phyloP scores from a whole-genome alignment of 2,888 invertebrate genomes.

The Lissocephala sabroskyi region DNA sequence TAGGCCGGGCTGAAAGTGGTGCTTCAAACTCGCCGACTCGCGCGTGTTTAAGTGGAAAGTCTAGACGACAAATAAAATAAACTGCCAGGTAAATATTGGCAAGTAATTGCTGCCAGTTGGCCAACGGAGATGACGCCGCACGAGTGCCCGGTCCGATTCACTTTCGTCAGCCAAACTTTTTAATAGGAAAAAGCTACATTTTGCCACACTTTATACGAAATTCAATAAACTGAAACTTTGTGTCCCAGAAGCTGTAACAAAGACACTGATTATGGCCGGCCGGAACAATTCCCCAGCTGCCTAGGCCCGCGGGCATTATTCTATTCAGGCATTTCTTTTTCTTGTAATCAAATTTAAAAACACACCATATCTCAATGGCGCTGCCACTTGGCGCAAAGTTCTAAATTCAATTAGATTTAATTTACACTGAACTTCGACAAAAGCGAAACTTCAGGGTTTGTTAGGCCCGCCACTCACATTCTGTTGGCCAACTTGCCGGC shows the following conservation, averaged over 20 bases:
- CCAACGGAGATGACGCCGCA: slow-evolving; percentile 8
- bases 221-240: too few species aligned
- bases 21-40: neutral
- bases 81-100: slow-evolving; percentile 33
- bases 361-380: slow-evolving; percentile 34
- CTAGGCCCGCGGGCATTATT: too few species aligned
- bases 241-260: too few species aligned
- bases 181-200: neutral
- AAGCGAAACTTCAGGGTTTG: slow-evolving; percentile 1
- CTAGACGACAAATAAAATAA: slow-evolving; percentile 42
- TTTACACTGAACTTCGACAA: slow-evolving; percentile 24
- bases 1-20: slow-evolving; percentile 13
- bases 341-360: slow-evolving; percentile 54
- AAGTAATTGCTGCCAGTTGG: slow-evolving; percentile 30
- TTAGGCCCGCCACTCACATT: too few species aligned
- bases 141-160: too few species aligned
- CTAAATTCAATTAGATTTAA: slow-evolving; percentile 56
- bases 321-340: too few species aligned
- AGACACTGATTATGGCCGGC: too few species aligned
- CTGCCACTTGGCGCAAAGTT: slow-evolving; percentile 31
- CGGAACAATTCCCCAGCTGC: too few species aligned
- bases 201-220: too few species aligned
- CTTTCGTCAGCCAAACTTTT: slow-evolving; percentile 11
- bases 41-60: slow-evolving; percentile 49
- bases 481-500: slow-evolving; percentile 15